These are phyloP conservation scores for Drosophila aff. DNA, from an alignment of 1,140 invertebrate genomes.

Conservation along the genomic window DNA sequence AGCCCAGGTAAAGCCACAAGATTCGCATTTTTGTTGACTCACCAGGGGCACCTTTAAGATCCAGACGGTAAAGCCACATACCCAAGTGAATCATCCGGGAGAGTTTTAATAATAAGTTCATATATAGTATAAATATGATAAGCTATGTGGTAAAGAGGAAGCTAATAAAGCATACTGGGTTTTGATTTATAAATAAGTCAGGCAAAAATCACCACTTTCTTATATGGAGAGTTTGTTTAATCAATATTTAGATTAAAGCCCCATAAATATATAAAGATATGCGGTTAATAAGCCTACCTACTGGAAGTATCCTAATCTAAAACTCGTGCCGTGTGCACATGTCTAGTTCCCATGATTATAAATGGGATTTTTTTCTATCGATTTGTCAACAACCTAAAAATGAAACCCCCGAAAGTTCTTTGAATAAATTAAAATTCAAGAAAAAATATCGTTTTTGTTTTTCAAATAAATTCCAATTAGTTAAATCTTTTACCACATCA, in stretches of 20 bases:
- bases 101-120: neutral
- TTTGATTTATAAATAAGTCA: neutral
- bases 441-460: conserved; percentile 36
- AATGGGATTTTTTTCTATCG: conserved; percentile 28
- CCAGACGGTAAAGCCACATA: conserved; percentile 14
- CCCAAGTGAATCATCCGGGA: conserved; percentile 20
- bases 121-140: neutral
- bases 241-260: conserved; percentile 11
- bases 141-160: neutral
- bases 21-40: conserved; percentile 32
- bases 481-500: conserved; percentile 49
- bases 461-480: conserved; percentile 72
- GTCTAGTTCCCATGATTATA: conserved; percentile 9
- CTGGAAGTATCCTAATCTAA: conserved; percentile 16
- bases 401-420: conserved; percentile 4
- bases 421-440: conserved; percentile 31
- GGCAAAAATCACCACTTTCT: neutral
- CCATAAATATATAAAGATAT: conserved; percentile 12
- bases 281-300: neutral
- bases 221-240: neutral
- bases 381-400: conserved; percentile 19
- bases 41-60: conserved; percentile 3
- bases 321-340: conserved; percentile 41
- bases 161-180: neutral
- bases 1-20: conserved; percentile 15